Percentiles rank a stretch among this genome's conserved stretches.
phyloP scores from a whole-genome alignment of 2,797 vertebrate genomes.

The Poeciliopsis presidionis region DNA sequence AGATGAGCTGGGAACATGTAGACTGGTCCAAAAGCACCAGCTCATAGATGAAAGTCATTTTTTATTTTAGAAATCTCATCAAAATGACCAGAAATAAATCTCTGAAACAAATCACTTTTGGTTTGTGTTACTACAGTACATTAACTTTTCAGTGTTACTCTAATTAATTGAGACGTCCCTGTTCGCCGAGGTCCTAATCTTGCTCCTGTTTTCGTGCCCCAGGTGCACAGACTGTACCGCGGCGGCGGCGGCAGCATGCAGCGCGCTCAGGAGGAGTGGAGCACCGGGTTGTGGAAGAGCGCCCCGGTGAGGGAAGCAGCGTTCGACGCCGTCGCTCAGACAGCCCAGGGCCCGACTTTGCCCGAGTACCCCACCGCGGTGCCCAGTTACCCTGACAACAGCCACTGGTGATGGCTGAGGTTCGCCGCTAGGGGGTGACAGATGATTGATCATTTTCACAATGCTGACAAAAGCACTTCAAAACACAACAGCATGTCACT shows the following conservation, averaged over 20 bases:
- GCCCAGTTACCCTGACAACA: slow-evolving; percentile 87
- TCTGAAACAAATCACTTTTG: neutral
- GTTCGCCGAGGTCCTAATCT: neutral
- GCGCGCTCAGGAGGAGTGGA: slow-evolving; percentile 94
- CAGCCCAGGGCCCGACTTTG: slow-evolving; percentile 79
- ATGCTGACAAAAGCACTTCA: slow-evolving; percentile 18
- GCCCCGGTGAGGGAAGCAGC: slow-evolving; percentile 86
- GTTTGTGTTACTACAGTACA: too few relatives aligned
- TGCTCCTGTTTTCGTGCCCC: neutral
- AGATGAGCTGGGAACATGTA: neutral
- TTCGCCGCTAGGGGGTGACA: slow-evolving; percentile 65
- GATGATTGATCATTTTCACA: slow-evolving; percentile 20
- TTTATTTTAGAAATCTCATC: neutral
- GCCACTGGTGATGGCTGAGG: slow-evolving; percentile 82
- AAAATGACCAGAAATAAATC: neutral
- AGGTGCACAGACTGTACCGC: slow-evolving; percentile 94
- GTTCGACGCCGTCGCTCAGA: slow-evolving; percentile 85
- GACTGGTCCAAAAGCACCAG: neutral
- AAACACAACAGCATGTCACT: slow-evolving; percentile 28
- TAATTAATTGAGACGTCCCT: neutral
- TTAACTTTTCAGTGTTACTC: neutral
- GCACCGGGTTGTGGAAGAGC: slow-evolving; percentile 86
- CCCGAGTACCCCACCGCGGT: slow-evolving; percentile 91
- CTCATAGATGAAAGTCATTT: neutral
- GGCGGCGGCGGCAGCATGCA: slow-evolving; percentile 90